Conservation (phyloP, 2,888 invertebrate genomes). For the Microdon myrmicae region DNA sequence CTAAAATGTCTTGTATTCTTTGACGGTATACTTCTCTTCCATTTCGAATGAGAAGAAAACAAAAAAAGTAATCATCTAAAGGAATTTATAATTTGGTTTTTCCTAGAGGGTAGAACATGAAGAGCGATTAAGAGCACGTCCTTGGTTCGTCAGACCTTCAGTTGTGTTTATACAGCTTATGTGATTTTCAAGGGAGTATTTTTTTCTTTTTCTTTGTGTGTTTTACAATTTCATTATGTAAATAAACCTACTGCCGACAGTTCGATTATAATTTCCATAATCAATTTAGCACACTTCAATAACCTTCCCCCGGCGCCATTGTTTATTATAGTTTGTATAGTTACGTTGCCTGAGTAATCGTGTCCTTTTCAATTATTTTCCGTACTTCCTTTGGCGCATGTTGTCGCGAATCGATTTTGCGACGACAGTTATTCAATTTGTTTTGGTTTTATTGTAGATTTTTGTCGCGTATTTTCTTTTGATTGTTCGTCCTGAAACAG, state of each 20-base stretch:
- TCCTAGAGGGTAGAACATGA: conserved; percentile 19
- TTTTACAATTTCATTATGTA: too few species aligned
- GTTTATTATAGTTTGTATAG: conserved; percentile 37
- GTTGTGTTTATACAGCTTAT: background rate
- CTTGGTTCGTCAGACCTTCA: background rate
- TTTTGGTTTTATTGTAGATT: too few species aligned
- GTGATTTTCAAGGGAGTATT: background rate
- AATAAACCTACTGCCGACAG: conserved; percentile 40
- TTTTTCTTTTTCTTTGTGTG: conserved; percentile 1
- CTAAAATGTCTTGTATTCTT: too few species aligned
- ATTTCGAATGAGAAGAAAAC: background rate
- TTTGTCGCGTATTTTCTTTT: too few species aligned
- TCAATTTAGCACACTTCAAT: conserved; percentile 49
- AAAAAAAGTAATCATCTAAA: conserved; percentile 36
- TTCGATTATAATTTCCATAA: conserved; percentile 51
- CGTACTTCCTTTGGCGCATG: too few species aligned
- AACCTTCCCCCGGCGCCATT: conserved; percentile 48
- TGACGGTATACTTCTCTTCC: too few species aligned
- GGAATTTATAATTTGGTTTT: conserved; percentile 41
- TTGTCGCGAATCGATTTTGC: too few species aligned
- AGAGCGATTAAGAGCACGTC: conserved; percentile 29
- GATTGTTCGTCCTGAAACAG: too few species aligned
- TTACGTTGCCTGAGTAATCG: conserved; percentile 19
- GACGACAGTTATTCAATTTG: too few species aligned
- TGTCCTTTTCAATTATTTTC: conserved; percentile 41